Evolutionary conservation across 2,797 vertebrate species (phyloP).

Genomic region (Thripadectes ignobilis): DNA sequence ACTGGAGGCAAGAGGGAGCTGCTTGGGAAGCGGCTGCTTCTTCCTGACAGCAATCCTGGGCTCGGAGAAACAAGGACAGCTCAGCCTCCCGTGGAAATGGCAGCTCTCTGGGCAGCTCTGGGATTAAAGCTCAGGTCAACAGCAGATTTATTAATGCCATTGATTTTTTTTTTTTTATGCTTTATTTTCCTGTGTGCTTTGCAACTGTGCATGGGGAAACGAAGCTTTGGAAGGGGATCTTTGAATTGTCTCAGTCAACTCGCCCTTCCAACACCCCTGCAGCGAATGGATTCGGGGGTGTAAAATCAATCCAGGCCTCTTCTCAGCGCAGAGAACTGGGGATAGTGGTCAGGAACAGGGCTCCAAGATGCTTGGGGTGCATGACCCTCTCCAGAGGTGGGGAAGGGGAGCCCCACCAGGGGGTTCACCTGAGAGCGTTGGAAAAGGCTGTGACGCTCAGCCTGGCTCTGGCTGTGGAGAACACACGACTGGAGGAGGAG

Average conservation of each 20-base stretch:
- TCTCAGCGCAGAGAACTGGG: background rate
- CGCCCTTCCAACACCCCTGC: background rate
- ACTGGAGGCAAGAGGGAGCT: background rate
- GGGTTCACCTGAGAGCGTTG: background rate
- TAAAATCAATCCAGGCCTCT: background rate
- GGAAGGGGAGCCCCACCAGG: background rate
- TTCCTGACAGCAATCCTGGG: background rate
- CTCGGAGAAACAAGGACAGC: background rate
- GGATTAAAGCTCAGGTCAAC: background rate
- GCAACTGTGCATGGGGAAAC: background rate
- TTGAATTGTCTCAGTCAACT: background rate
- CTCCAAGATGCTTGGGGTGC: background rate
- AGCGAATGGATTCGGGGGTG: background rate
- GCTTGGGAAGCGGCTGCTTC: background rate
- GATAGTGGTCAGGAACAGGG: background rate
- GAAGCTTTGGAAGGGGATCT: background rate
- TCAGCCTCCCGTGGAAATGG: background rate
- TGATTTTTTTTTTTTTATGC: background rate
- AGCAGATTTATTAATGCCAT: background rate
- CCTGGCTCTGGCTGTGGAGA: background rate
- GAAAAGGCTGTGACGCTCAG: background rate
- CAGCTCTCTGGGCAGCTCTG: background rate
- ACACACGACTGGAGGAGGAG: accelerated
- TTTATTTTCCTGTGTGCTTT: background rate
- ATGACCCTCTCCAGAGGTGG: background rate